Evolutionary conservation across 2,797 vertebrate species (phyloP), one percentile per base, ranked within the genome.

Genomic region (Argentina silus): DNA sequence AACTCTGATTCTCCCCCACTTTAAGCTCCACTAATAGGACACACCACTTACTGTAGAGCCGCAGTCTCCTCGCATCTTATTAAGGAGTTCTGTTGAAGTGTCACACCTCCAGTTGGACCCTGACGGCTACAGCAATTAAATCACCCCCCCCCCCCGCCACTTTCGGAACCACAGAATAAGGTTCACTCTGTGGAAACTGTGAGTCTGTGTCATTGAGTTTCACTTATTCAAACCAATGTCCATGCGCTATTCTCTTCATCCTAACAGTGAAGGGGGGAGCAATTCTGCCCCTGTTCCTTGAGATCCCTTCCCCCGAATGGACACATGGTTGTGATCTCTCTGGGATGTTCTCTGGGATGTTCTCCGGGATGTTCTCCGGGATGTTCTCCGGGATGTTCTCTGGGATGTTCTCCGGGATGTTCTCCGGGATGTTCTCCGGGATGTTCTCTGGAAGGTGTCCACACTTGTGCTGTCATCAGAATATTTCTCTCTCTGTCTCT

Each of bases 11-110:
- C 23, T 50, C 47, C 14, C 21, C 51, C 47, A 36, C 23, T 50
- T 67, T 50, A 51, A 15, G 21, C 9, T 67, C 45, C 65, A 19
- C 51, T 69, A 69, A 69, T 69, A 57, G 36, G 67, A 69, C 67
- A 57, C 6, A 27, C 36, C 67, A 69, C 36, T 69, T 69, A 36
- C 27, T 36, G 14, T 68, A 77, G 73, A 59, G 68, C 42, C 59
- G 56, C 55, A 62, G 70, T 51, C 59, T 56, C 61, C 7, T n/a
- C n/a, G n/a, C 56, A 71, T 50, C 64, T 66, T 48, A 6, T 66
- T 66, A 66, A 65, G 5, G 64, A 50, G 51, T 57, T 61, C 56
- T 45, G 21, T 60, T 70, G 11, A 61, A 61, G 21, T 50, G 43
- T 43, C 51, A 8, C n/a, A 44, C 67, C 36, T 69, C 51, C 27